These are phyloP conservation scores for Rattus rattus DNA, from an alignment of 2,113 vertebrate species.

Conservation along the genomic window DNA sequence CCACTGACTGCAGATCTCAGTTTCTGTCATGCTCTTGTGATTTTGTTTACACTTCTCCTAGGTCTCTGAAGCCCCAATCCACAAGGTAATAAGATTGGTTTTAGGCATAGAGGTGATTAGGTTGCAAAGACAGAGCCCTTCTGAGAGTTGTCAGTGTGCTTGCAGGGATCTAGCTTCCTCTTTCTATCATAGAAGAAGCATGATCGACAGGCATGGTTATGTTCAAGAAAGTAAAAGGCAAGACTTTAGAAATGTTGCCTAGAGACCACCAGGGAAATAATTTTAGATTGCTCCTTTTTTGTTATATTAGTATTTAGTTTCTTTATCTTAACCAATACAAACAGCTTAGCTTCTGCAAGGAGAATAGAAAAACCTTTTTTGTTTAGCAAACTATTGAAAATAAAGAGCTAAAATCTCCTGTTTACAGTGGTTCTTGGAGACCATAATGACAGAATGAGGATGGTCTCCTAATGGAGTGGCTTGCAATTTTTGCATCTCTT, in stretches of 20 bases:
- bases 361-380: background rate
- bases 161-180: background rate
- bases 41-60: background rate
- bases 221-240: background rate
- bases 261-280: background rate
- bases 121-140: background rate
- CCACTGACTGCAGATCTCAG: background rate
- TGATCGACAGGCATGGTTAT: background rate
- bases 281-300: background rate
- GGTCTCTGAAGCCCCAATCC: background rate
- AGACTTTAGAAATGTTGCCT: background rate
- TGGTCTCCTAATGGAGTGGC: background rate
- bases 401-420: background rate
- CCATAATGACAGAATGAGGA: background rate
- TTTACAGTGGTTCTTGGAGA: background rate
- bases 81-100: background rate
- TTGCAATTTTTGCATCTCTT: background rate
- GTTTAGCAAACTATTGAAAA: background rate
- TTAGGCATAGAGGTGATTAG: background rate
- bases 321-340: background rate
- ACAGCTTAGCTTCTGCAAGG: conserved; percentile 15
- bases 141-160: rapidly evolving
- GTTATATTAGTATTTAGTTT: background rate
- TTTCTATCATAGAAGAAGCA: background rate
- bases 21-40: background rate